phyloP scores from a whole-genome alignment of 2,113 vertebrate genomes.

The Muscicapa adusta region DNA sequence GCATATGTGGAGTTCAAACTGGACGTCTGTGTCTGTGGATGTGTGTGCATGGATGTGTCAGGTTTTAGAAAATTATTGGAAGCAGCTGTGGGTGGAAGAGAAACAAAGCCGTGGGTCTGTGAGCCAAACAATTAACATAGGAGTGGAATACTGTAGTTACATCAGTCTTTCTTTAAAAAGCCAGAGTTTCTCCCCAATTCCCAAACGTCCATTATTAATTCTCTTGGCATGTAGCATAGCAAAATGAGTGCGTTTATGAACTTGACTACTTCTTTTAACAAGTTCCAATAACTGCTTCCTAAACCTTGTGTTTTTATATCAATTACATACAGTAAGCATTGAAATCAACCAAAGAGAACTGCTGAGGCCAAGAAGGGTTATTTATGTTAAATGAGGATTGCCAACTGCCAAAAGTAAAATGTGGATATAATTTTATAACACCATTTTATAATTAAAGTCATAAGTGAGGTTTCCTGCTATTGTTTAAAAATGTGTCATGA shows the following conservation, averaged over 20 bases:
- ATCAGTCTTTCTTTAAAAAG: constrained; percentile 69
- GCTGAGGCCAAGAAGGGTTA: constrained; percentile 70
- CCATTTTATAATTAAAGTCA: constrained; percentile 84
- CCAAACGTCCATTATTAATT: constrained; percentile 73
- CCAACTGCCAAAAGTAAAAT: constrained; percentile 77
- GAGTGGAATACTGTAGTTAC: constrained; percentile 60
- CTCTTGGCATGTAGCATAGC: constrained; percentile 72
- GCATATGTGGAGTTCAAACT: background rate
- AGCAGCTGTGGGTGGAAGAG: constrained; percentile 62
- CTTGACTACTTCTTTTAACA: constrained; percentile 82
- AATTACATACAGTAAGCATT: constrained; percentile 78
- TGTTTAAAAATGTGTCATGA: constrained; percentile 82
- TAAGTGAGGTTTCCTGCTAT: constrained; percentile 84
- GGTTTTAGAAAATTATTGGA: constrained; percentile 56
- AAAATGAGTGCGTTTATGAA: constrained; percentile 76
- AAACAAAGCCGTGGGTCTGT: constrained; percentile 51
- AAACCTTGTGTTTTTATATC: constrained; percentile 79
- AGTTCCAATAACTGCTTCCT: constrained; percentile 81
- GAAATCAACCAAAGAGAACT: constrained; percentile 74
- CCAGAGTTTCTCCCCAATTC: constrained; percentile 66
- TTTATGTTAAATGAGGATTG: constrained; percentile 66
- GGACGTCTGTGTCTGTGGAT: background rate
- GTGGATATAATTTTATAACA: constrained; percentile 85
- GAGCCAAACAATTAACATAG: constrained; percentile 66
- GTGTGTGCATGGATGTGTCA: background rate